These are phyloP conservation scores for Mesaphorura yosii DNA, from an alignment of 1,140 invertebrate genomes.

Conservation along the genomic window DNA sequence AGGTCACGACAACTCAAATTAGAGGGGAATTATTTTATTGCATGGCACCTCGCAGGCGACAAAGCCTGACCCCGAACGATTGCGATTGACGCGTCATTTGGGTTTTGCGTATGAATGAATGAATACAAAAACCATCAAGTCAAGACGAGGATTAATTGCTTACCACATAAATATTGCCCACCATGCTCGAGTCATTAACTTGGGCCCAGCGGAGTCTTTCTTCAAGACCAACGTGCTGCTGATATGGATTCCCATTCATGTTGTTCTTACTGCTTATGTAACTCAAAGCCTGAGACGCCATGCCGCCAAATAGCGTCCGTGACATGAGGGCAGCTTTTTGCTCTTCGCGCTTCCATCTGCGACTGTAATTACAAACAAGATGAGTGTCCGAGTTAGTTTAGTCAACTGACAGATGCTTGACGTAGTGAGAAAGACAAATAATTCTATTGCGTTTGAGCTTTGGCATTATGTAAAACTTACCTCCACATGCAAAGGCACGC, in stretches of 20 bases:
- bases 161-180: slow-evolving; percentile 31
- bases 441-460: neutral
- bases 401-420: neutral
- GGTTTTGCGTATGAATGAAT: too few species aligned
- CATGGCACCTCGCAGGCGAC: too few species aligned
- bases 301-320: slow-evolving; percentile 43
- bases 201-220: slow-evolving; percentile 71
- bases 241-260: slow-evolving; percentile 37
- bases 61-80: too few species aligned
- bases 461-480: slow-evolving; percentile 38
- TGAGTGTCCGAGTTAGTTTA: too few species aligned
- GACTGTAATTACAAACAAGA: slow-evolving; percentile 43
- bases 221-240: slow-evolving; percentile 48
- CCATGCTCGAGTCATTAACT: slow-evolving; percentile 49
- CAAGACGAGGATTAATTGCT: too few species aligned
- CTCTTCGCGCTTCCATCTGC: slow-evolving; percentile 74
- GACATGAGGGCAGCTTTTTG: slow-evolving; percentile 48
- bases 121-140: too few species aligned
- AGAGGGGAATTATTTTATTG: too few species aligned
- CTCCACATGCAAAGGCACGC: slow-evolving; percentile 84
- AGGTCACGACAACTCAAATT: too few species aligned
- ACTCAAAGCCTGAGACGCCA: slow-evolving; percentile 52
- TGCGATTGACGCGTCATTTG: too few species aligned
- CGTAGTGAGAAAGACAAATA: neutral
- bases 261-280: slow-evolving; percentile 32